Evolutionary conservation across 2,113 vertebrate species (phyloP).

Genomic region (human): DNA sequence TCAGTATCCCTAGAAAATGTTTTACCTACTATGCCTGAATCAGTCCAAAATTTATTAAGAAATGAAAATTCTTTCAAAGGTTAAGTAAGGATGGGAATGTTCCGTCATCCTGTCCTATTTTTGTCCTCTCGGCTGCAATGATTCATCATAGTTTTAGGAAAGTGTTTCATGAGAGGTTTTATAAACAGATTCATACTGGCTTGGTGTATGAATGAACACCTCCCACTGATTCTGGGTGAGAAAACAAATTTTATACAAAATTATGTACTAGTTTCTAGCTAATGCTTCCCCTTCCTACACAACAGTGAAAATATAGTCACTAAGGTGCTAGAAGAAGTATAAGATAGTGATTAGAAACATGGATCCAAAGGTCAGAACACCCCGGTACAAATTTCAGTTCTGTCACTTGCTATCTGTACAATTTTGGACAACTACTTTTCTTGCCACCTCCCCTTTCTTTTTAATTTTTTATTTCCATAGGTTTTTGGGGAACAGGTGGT

Average conservation of each 20-base stretch:
- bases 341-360: background rate
- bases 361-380: background rate
- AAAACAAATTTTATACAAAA: slow-evolving; percentile 38
- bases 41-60: background rate
- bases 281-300: background rate
- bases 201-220: slow-evolving; percentile 27
- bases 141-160: slow-evolving; percentile 28
- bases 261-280: slow-evolving; percentile 38
- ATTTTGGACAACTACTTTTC: background rate
- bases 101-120: background rate
- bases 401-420: background rate
- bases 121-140: background rate
- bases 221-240: slow-evolving; percentile 42
- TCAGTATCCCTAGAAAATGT: background rate
- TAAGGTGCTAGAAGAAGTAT: background rate
- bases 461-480: background rate
- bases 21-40: background rate
- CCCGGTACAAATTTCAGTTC: background rate
- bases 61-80: slow-evolving; percentile 1
- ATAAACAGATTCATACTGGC: slow-evolving; percentile 13
- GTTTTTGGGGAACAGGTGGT: too few relatives aligned
- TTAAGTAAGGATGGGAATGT: background rate
- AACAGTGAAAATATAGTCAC: background rate
- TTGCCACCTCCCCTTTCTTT: background rate
- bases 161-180: slow-evolving; percentile 31